A percentile compares a stretch with the other conserved stretches of the same genome.
These are phyloP conservation scores for Rhegmatorhina hoffmannsi DNA, from an alignment of 2,113 vertebrate genomes.

Conservation along the genomic window DNA sequence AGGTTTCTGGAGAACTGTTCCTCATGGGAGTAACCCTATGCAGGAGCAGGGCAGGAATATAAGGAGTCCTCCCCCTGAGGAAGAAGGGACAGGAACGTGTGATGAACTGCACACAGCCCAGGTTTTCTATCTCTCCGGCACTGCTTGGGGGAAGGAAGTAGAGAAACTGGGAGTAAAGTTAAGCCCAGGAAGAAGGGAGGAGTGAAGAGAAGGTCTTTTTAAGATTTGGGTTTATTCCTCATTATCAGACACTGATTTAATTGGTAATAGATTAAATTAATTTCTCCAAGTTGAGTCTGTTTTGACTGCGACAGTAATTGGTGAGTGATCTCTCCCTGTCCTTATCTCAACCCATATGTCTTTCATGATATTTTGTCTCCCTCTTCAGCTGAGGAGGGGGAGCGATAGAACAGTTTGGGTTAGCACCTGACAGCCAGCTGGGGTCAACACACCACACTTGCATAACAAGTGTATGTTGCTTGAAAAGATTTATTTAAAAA, in stretches of 20 bases:
- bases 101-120: neutral
- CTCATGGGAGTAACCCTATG: neutral
- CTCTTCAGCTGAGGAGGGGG: neutral
- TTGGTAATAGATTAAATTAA: neutral
- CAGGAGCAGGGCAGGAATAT: too few relatives aligned
- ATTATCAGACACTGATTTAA: neutral
- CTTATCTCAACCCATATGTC: neutral
- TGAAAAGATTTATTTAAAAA: neutral
- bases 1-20: neutral
- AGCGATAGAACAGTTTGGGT: neutral
- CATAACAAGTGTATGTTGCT: neutral
- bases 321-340: neutral
- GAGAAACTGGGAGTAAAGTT: neutral
- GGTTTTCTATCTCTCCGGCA: accelerated
- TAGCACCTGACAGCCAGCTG: accelerated
- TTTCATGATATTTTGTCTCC: neutral
- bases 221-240: neutral
- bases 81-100: neutral
- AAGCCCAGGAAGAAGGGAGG: neutral
- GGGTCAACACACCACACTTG: neutral
- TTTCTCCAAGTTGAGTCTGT: neutral
- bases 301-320: neutral
- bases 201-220: neutral
- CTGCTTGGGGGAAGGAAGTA: neutral
- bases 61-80: neutral